Conservation (phyloP, 2,113 vertebrate genomes). For the Macroglossus sobrinus region DNA sequence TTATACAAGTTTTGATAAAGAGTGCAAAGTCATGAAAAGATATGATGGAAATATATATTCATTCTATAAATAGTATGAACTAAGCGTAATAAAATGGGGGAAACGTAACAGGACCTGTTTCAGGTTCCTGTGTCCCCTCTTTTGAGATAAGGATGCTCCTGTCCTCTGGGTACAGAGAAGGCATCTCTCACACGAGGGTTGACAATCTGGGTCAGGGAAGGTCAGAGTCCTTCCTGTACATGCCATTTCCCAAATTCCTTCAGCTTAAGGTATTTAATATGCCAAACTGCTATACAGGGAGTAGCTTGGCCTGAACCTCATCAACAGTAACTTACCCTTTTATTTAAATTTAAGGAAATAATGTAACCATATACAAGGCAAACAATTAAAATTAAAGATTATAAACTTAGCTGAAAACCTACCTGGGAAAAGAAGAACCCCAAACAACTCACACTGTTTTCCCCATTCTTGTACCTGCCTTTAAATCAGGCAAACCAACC, state of each 20-base stretch:
- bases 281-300: background rate
- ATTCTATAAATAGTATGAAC: background rate
- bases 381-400: background rate
- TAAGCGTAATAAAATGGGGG: background rate
- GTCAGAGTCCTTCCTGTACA: background rate
- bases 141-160: background rate
- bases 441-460: background rate
- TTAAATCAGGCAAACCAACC: background rate
- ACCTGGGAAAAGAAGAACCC: background rate
- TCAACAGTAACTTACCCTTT: background rate
- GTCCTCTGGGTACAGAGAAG: background rate
- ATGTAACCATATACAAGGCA: background rate
- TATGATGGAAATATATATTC: background rate
- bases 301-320: background rate
- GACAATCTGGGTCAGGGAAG: too few relatives aligned
- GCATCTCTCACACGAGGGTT: background rate
- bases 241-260: background rate
- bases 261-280: background rate
- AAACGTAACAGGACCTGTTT: background rate
- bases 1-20: background rate
- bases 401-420: background rate
- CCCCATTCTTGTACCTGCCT: background rate
- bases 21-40: background rate
- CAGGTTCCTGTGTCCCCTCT: background rate
- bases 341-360: background rate